Evolutionary conservation across 2,888 invertebrate species (phyloP).

Genomic region (Polydrusus cervinus): DNA sequence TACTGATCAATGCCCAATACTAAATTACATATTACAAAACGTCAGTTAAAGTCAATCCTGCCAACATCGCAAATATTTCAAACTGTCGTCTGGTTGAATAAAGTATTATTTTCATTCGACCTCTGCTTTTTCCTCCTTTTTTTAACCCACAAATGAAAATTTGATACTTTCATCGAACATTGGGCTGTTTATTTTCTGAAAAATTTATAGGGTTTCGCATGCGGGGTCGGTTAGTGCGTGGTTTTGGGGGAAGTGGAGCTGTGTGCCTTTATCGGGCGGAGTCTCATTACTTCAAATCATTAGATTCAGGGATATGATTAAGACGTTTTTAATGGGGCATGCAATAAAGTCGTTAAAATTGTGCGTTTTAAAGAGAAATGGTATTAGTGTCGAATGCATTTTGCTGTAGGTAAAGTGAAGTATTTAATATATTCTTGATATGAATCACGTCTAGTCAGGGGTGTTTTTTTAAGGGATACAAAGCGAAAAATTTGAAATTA

Average conservation of each 20-base stretch:
- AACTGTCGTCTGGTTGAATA: background rate
- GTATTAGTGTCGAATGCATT: background rate
- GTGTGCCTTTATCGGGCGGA: constrained; percentile 34
- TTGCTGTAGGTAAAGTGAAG: background rate
- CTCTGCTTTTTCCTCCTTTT: background rate
- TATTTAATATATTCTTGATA: too few species aligned
- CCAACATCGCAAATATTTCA: background rate
- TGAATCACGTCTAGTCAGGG: too few species aligned
- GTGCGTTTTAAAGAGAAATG: background rate
- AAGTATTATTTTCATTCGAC: constrained; percentile 16
- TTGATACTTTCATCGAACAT: constrained; percentile 16
- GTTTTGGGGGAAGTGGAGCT: constrained; percentile 47
- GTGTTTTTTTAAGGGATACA: too few species aligned
- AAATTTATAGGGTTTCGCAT: constrained; percentile 32
- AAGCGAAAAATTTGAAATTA: too few species aligned
- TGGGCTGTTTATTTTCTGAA: constrained; percentile 15
- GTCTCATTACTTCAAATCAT: constrained; percentile 29
- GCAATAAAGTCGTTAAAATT: constrained; percentile 21
- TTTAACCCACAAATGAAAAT: constrained; percentile 19
- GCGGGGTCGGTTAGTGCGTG: constrained; percentile 36
- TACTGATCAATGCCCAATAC: too few species aligned
- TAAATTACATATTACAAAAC: too few species aligned
- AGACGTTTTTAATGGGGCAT: constrained; percentile 7
- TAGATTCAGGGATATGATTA: constrained; percentile 20
- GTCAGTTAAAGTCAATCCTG: too few species aligned